Conservation (phyloP, 2,113 vertebrate species). For the Eidolon helvum region DNA sequence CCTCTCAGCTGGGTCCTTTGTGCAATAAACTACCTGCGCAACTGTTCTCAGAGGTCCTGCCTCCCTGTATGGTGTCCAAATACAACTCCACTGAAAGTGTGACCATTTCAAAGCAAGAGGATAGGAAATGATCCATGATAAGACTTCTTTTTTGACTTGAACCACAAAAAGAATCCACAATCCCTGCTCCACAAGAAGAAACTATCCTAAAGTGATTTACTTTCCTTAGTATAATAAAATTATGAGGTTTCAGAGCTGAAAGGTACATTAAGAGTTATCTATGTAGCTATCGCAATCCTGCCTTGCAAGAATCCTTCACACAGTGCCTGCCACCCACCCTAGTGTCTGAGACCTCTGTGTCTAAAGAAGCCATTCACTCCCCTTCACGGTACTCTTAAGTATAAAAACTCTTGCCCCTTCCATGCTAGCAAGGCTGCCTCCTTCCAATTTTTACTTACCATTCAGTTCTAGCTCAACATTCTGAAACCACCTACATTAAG, state of each 20-base stretch:
- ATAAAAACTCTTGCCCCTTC: too few relatives aligned
- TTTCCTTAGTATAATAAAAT: neutral
- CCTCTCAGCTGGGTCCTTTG: neutral
- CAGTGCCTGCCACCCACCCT: neutral
- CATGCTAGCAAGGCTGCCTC: neutral
- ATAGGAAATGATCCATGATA: neutral
- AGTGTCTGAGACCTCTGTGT: neutral
- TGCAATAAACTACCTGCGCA: neutral
- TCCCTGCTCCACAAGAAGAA: neutral
- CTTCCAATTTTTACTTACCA: neutral
- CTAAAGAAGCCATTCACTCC: neutral
- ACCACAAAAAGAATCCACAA: neutral
- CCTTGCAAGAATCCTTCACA: neutral
- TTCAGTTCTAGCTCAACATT: neutral
- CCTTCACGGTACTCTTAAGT: neutral
- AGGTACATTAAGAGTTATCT: neutral
- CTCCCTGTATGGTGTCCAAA: neutral
- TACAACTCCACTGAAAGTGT: neutral
- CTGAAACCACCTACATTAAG: neutral
- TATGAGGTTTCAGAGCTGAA: neutral
- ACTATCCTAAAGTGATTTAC: neutral
- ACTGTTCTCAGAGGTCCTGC: neutral
- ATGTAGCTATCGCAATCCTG: neutral
- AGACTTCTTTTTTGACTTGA: neutral
- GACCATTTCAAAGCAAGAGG: neutral